These are phyloP conservation scores for Himalopsyche phryganea DNA, from an alignment of 1,140 invertebrate species.

Conservation along the genomic window DNA sequence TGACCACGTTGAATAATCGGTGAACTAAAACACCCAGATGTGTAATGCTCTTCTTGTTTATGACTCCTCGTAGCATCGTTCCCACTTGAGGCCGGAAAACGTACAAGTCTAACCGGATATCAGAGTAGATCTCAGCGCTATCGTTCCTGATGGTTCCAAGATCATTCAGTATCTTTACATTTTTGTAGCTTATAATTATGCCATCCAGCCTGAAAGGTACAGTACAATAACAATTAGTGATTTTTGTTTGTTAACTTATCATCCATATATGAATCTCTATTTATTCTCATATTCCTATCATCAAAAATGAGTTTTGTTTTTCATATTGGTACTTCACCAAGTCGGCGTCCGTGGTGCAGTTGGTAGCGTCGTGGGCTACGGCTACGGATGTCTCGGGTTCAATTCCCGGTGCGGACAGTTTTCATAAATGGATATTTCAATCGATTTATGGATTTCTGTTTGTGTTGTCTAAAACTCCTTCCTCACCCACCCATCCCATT, in stretches of 20 bases:
- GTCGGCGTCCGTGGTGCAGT: too few relatives aligned
- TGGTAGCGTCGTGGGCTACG: too few relatives aligned
- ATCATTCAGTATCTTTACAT: slow-evolving; percentile 55
- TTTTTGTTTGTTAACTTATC: not conserved
- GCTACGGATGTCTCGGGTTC: too few relatives aligned
- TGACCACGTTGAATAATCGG: slow-evolving; percentile 62
- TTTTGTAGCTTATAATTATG: slow-evolving; percentile 61
- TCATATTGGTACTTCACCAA: not conserved
- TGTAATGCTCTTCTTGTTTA: slow-evolving; percentile 59
- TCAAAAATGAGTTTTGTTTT: not conserved
- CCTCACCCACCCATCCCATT: too few relatives aligned
- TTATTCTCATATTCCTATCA: not conserved
- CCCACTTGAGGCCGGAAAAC: slow-evolving; percentile 55
- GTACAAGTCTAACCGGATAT: slow-evolving; percentile 64
- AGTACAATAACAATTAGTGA: too few relatives aligned
- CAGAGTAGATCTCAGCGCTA: slow-evolving; percentile 56
- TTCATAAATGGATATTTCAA: too few relatives aligned
- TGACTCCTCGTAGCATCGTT: slow-evolving; percentile 52
- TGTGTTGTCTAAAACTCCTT: too few relatives aligned
- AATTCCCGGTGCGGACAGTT: too few relatives aligned
- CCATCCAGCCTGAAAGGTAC: slow-evolving; percentile 50
- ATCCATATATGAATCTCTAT: not conserved
- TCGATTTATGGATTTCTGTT: too few relatives aligned
- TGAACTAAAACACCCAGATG: slow-evolving; percentile 63
- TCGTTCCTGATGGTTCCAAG: slow-evolving; percentile 55